These are phyloP conservation scores for Aselliscus stoliczkanus DNA, from an alignment of 2,797 vertebrate genomes.

Conservation along the genomic window DNA sequence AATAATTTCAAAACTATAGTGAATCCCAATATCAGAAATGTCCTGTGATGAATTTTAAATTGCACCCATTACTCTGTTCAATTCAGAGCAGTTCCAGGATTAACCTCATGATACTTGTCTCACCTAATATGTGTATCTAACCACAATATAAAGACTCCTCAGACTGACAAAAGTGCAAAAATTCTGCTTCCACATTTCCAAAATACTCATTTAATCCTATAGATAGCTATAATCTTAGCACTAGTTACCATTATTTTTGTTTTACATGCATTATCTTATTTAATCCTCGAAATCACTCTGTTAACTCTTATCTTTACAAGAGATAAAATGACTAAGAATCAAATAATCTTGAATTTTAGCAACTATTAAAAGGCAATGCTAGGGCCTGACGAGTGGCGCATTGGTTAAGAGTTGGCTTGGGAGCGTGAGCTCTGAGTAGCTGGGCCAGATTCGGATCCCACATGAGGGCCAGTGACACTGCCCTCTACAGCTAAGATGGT, in stretches of 20 bases:
- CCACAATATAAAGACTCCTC: neutral
- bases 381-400: too few relatives aligned
- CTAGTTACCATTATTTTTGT: neutral
- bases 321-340: slow-evolving; percentile 11
- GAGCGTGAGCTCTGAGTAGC: too few relatives aligned
- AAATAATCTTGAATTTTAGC: neutral
- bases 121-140: neutral
- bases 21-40: neutral
- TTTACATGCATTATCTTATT: neutral
- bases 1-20: neutral
- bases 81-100: neutral
- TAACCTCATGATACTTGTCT: neutral
- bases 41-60: neutral
- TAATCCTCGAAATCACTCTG: neutral
- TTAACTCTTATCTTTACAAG: neutral
- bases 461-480: too few relatives aligned
- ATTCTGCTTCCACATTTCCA: neutral
- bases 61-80: neutral
- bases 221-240: neutral
- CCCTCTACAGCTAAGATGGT: too few relatives aligned
- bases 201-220: neutral
- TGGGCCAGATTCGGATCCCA: too few relatives aligned
- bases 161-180: neutral
- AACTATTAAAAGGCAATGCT: neutral
- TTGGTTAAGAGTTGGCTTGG: too few relatives aligned